A percentile compares a stretch with the other conserved stretches of the same genome.
Evolutionary conservation across 2,797 vertebrate genomes (phyloP).

Genomic region (Craterocephalus amniculus): DNA sequence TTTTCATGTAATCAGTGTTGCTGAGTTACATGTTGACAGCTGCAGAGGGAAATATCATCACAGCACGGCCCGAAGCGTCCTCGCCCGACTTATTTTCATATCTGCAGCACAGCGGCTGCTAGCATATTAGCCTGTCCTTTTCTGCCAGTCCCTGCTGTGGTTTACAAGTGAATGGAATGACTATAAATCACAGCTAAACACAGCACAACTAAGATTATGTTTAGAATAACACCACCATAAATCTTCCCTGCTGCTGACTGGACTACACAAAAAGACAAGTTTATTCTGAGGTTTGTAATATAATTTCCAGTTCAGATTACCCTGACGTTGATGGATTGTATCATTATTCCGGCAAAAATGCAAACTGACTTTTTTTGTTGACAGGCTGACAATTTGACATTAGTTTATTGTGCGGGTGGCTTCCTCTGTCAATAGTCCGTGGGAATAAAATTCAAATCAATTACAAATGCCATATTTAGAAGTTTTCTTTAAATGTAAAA

Average conservation of each 20-base stretch:
- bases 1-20: constrained; percentile 51
- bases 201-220: constrained; percentile 79
- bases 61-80: constrained; percentile 33
- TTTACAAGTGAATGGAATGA: constrained; percentile 76
- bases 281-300: constrained; percentile 69
- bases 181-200: constrained; percentile 79
- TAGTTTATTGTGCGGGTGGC: constrained; percentile 65
- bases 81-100: constrained; percentile 54
- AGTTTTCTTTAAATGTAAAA: constrained; percentile 53
- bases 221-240: constrained; percentile 79
- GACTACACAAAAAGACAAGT: constrained; percentile 66
- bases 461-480: constrained; percentile 52
- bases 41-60: constrained; percentile 39
- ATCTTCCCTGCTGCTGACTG: constrained; percentile 75
- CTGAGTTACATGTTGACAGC: constrained; percentile 47
- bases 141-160: constrained; percentile 54
- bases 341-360: constrained; percentile 70
- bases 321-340: constrained; percentile 80
- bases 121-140: constrained; percentile 68
- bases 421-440: constrained; percentile 42
- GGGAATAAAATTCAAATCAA: constrained; percentile 52
- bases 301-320: constrained; percentile 78
- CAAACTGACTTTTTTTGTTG: constrained; percentile 71
- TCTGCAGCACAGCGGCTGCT: constrained; percentile 53
- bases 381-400: constrained; percentile 66